Evolutionary conservation across 1,140 invertebrate genomes (phyloP), one percentile per base, ranked within the genome.

Genomic region (Hylaeus anthracinus): DNA sequence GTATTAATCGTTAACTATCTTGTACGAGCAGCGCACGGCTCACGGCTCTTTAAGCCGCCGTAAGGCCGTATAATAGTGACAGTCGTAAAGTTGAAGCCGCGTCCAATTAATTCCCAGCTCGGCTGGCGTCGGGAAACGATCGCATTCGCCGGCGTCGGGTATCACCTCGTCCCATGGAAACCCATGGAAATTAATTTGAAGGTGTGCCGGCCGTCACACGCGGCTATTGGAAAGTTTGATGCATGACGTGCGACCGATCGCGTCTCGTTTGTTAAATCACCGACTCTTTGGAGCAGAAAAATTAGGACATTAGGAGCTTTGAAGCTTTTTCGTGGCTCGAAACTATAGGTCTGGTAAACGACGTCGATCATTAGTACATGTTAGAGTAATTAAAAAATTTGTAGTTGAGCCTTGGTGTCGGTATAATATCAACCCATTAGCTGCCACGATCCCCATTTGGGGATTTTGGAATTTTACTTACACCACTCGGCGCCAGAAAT

Each of bases 1-100:
- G 75, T 87, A 87, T 88, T 87, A 88, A 85, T 88, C 86, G 86
- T 86, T 85, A 86, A 86, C 85, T 80, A 86, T 86, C 84, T 80
- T 72, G 83, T 84, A 88, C 66, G 56, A 53, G 66, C 48, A 48
- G 56, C 26, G 26, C 81, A 26, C 61, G 66, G 53, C 45, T 67
- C 71, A 65, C 43, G 70, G 71, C 69, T 79, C 65, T 81, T 85
- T 81, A 75, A 76, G 78, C 55, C 67, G 39, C 60, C 39, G 72
- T 77, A 63, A 85, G 74, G 60, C 73, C 72, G 67, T 67, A 87
- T 87, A 87, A 86, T 82, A 75, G 73, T 72, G 82, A 87, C 82
- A 87, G 73, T 86, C 82, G 86, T 87, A 87, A 87, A 87, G 82
- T 74, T 79, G 69, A 77, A 80, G 70, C 77, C 76, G 76, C 73